Evolutionary conservation across 2,113 vertebrate genomes (phyloP), one percentile per base, ranked within the genome.

Genomic region (Ceyx margarethae): DNA sequence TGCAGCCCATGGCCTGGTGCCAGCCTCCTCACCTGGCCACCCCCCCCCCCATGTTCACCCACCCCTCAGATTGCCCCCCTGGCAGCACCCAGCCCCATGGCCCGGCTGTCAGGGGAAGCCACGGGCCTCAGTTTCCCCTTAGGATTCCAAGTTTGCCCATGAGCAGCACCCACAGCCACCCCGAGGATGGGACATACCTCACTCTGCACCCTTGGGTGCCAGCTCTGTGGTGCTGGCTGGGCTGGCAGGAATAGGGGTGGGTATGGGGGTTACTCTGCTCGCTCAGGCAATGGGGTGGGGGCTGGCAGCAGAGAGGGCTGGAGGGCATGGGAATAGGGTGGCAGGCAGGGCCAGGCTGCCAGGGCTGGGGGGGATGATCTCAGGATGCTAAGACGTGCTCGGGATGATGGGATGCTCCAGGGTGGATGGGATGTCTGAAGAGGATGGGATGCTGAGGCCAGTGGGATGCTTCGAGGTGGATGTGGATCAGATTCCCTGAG

Each of bases 291-390:
- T 3, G 33, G 65, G 46, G 5, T 40, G 75, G 80, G 35, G 43
- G 66, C 7, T 68, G 8, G 25, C 2, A 7, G 62, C 18, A 43
- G 33, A 13, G 65, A 17, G 15, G 21, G 7, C 6, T 68, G 43
- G 22, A 9, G 18, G 23, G 6, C n/a, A 42, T 1, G 1, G 64
- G 28, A 69, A 10, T 0, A 28, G 26, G n/a, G 43, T 1, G 1
- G 22, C n/a, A 5, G 66, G 60, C 10, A 61, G n/a, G 18, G 18
- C 16, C 16, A 73, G 48, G 5, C 16, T 62, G 60, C 28, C 15
- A 48, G 51, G 51, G 25, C 9, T 73, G 58, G 53, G 6, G 18
- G 25, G 8, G 35, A 3, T 22, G 23, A 3, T 67, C 29, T 8
- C 3, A 6, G 66, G 15, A 6, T 5, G 3, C 3, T 11, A 42